Evolutionary conservation across 2,888 invertebrate genomes (phyloP).

Genomic region (Halictus quadricinctus): DNA sequence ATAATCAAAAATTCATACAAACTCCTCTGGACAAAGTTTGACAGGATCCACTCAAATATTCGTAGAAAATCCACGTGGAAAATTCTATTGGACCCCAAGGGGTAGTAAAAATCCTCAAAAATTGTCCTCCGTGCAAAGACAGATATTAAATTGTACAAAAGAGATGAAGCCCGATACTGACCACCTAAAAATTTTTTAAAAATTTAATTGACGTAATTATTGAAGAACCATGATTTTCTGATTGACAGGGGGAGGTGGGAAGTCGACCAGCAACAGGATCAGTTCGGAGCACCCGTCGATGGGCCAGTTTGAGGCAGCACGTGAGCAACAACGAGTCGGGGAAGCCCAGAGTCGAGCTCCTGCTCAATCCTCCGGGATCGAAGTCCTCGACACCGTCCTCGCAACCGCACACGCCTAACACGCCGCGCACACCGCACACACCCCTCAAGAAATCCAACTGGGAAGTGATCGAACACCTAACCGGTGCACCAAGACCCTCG

Average conservation of each 20-base stretch:
- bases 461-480: constrained; percentile 95
- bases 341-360: constrained; percentile 82
- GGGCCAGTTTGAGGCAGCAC: constrained; percentile 84
- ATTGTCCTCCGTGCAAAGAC: too few relatives aligned
- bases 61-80: background rate
- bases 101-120: too few relatives aligned
- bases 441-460: constrained; percentile 92
- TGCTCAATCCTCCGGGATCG: constrained; percentile 79
- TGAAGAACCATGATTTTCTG: background rate
- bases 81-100: too few relatives aligned
- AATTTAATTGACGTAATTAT: background rate
- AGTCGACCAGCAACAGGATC: constrained; percentile 69
- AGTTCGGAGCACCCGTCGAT: constrained; percentile 78
- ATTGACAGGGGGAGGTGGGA: constrained; percentile 77
- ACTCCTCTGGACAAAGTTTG: background rate
- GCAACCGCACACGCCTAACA: constrained; percentile 82
- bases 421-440: constrained; percentile 83
- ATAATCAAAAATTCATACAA: background rate
- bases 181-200: background rate
- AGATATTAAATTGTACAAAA: too few relatives aligned
- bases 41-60: background rate
- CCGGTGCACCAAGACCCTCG: constrained; percentile 85
- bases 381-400: constrained; percentile 80
- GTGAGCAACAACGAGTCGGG: constrained; percentile 76
- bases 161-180: background rate